phyloP scores from a whole-genome alignment of 2,797 vertebrate genomes.

The Neosilurus mollespiculum region DNA sequence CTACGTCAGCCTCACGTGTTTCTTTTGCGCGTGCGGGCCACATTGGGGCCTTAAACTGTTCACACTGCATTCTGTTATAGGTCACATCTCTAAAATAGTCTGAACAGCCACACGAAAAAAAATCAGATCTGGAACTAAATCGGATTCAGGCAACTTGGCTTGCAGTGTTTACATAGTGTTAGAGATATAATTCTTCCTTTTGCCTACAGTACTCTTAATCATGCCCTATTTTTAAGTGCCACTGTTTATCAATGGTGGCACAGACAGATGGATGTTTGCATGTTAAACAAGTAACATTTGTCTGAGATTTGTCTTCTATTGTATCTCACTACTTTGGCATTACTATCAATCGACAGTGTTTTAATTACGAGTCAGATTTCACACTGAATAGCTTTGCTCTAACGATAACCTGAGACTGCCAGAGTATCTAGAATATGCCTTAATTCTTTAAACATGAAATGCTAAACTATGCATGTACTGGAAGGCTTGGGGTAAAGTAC shows the following conservation, averaged over 20 bases:
- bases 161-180: too few relatives aligned
- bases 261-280: not conserved
- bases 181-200: not conserved
- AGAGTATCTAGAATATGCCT: conserved; percentile 10
- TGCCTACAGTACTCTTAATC: not conserved
- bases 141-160: too few relatives aligned
- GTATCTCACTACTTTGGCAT: not conserved
- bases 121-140: too few relatives aligned
- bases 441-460: conserved; percentile 31
- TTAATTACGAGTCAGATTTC: conserved; percentile 19
- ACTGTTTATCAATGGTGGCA: conserved; percentile 6
- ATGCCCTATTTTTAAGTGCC: conserved; percentile 1
- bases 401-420: conserved; percentile 18
- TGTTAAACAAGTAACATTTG: not conserved
- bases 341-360: conserved; percentile 1
- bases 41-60: too few relatives aligned
- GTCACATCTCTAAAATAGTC: too few relatives aligned
- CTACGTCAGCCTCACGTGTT: too few relatives aligned
- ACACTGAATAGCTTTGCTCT: conserved; percentile 7
- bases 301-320: not conserved
- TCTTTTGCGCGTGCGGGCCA: too few relatives aligned
- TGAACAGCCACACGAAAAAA: too few relatives aligned
- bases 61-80: too few relatives aligned
- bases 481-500: conserved; percentile 5
- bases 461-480: conserved; percentile 27